Percentiles rank a stretch among this genome's conserved stretches.
Conservation (phyloP, 2,888 invertebrate species). For the Xylota sylvarum region DNA sequence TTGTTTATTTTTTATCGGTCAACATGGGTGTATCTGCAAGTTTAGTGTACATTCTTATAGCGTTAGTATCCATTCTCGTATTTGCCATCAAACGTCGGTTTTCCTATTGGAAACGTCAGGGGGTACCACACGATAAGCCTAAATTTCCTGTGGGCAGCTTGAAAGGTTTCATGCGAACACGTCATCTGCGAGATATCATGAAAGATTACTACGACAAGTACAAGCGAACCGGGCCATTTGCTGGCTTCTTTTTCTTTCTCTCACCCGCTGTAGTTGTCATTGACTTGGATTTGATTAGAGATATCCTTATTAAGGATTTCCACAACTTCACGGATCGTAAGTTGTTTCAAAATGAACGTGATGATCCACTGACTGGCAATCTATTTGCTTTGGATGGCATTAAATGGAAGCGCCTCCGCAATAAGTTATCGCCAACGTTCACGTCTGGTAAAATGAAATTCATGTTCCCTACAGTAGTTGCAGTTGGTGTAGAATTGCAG, state of each 20-base stretch:
- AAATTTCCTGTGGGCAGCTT: conserved; percentile 78
- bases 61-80: neutral
- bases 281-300: conserved; percentile 82
- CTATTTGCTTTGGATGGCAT: conserved; percentile 83
- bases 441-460: conserved; percentile 80
- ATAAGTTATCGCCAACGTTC: conserved; percentile 80
- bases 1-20: neutral
- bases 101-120: conserved; percentile 78
- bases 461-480: conserved; percentile 80
- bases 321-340: conserved; percentile 82
- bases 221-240: conserved; percentile 80
- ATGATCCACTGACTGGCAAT: conserved; percentile 84
- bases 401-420: conserved; percentile 83
- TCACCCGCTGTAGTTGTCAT: conserved; percentile 80
- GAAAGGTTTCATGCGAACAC: conserved; percentile 72
- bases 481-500: conserved; percentile 79
- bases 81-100: conserved; percentile 13
- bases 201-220: conserved; percentile 80
- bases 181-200: conserved; percentile 78
- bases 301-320: conserved; percentile 81
- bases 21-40: neutral
- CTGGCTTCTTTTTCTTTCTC: conserved; percentile 81
- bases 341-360: conserved; percentile 80
- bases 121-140: conserved; percentile 78
- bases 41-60: neutral